Evolutionary conservation across 2,797 vertebrate species (phyloP).

Genomic region (Peromyscus melanophrys): DNA sequence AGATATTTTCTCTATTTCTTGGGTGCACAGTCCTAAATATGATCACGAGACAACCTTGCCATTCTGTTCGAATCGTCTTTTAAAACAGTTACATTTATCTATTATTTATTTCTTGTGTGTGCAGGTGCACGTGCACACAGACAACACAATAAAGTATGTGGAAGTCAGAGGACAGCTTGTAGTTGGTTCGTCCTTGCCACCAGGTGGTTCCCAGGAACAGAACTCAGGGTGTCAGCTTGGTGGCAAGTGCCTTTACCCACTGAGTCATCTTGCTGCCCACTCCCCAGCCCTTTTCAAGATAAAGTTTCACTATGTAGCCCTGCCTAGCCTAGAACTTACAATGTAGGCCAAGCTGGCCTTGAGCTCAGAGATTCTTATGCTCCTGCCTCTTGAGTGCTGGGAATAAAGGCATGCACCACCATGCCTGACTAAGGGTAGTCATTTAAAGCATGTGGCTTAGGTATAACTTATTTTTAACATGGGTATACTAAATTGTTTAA

Average conservation of each 20-base stretch:
- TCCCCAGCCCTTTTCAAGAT: not conserved
- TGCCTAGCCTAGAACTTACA: not conserved
- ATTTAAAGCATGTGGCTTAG: conserved; percentile 51
- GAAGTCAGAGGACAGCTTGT: not conserved
- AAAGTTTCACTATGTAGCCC: not conserved
- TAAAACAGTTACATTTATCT: not conserved
- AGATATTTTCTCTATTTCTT: conserved; percentile 10
- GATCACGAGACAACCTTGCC: conserved; percentile 1
- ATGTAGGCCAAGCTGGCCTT: not conserved
- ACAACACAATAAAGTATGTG: not conserved
- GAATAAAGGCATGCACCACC: not conserved
- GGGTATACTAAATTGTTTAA: conserved; percentile 48
- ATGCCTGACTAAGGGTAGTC: not conserved
- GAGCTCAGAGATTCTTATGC: not conserved
- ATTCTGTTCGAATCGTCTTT: conserved; percentile 6
- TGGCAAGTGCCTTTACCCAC: not conserved
- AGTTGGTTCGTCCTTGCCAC: not conserved
- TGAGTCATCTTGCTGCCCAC: not conserved
- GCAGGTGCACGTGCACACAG: not conserved
- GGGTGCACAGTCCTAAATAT: not conserved
- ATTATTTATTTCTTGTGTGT: not conserved
- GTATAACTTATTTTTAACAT: conserved; percentile 22
- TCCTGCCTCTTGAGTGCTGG: not conserved
- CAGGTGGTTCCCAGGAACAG: not conserved
- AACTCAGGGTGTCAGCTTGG: not conserved